These are phyloP conservation scores for Aphidius ervi DNA, from an alignment of 1,140 invertebrate species.

Conservation along the genomic window DNA sequence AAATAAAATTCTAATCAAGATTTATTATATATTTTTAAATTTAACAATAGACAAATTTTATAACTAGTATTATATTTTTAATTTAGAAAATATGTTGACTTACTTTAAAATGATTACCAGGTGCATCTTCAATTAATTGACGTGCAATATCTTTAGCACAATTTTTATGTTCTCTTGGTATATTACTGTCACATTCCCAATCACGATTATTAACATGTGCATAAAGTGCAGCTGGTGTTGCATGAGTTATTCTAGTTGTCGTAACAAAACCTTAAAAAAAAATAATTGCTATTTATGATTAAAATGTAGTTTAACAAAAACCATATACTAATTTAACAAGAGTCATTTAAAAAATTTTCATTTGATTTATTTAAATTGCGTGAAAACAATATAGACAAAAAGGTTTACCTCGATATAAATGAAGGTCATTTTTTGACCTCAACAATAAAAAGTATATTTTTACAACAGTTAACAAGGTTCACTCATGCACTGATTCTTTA, in stretches of 20 bases:
- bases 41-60: background rate
- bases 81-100: background rate
- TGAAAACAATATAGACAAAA: slow-evolving; percentile 16
- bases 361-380: too few relatives aligned
- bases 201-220: slow-evolving; percentile 64
- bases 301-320: slow-evolving; percentile 6
- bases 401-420: slow-evolving; percentile 29
- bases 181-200: slow-evolving; percentile 64
- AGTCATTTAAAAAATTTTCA: too few relatives aligned
- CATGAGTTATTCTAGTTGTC: slow-evolving; percentile 74
- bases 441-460: slow-evolving; percentile 35
- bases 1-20: too few relatives aligned
- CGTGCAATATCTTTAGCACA: slow-evolving; percentile 60
- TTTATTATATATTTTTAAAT: background rate
- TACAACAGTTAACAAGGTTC: slow-evolving; percentile 38
- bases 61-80: background rate
- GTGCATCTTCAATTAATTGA: slow-evolving; percentile 59
- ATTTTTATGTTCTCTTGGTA: slow-evolving; percentile 42
- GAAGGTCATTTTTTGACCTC: slow-evolving; percentile 40
- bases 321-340: too few relatives aligned
- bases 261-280: slow-evolving; percentile 60
- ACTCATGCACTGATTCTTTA: slow-evolving; percentile 34
- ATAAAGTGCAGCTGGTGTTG: slow-evolving; percentile 72
- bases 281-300: background rate
- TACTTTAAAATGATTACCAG: slow-evolving; percentile 63